These are phyloP conservation scores for Muntiacus muntjak DNA, from an alignment of 2,113 vertebrate species.

Conservation along the genomic window DNA sequence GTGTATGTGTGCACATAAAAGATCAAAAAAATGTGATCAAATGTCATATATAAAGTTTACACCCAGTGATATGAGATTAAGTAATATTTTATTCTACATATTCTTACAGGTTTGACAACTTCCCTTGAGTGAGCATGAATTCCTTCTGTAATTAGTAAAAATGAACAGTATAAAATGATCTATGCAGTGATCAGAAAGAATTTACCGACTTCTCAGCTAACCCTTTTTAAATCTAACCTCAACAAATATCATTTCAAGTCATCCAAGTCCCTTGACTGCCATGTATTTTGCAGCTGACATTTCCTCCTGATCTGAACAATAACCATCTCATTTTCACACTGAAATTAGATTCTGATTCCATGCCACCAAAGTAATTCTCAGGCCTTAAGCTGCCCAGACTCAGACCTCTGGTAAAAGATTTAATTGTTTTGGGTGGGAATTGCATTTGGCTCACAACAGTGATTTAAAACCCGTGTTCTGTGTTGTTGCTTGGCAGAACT, in stretches of 20 bases:
- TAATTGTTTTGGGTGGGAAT: slow-evolving; percentile 48
- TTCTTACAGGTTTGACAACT: background rate
- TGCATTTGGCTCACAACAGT: slow-evolving; percentile 24
- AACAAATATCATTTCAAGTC: slow-evolving; percentile 47
- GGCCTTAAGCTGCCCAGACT: slow-evolving; percentile 25
- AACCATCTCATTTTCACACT: slow-evolving; percentile 19
- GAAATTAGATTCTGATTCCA: background rate
- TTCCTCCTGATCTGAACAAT: background rate
- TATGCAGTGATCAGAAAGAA: slow-evolving; percentile 37
- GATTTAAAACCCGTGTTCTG: slow-evolving; percentile 58
- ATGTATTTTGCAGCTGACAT: background rate
- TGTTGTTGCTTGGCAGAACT: slow-evolving; percentile 55
- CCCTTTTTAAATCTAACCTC: background rate
- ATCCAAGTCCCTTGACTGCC: slow-evolving; percentile 33
- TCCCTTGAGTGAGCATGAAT: background rate
- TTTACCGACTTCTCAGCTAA: slow-evolving; percentile 26
- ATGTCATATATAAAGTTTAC: background rate
- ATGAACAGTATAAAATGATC: background rate
- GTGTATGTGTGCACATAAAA: background rate
- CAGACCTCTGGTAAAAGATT: slow-evolving; percentile 59
- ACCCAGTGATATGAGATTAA: background rate
- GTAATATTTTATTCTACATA: background rate
- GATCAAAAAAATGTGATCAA: background rate
- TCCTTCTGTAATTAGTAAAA: background rate
- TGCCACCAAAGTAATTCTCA: background rate